Evolutionary conservation across 1,140 invertebrate genomes (phyloP).

Genomic region (Octopus sinensis): DNA sequence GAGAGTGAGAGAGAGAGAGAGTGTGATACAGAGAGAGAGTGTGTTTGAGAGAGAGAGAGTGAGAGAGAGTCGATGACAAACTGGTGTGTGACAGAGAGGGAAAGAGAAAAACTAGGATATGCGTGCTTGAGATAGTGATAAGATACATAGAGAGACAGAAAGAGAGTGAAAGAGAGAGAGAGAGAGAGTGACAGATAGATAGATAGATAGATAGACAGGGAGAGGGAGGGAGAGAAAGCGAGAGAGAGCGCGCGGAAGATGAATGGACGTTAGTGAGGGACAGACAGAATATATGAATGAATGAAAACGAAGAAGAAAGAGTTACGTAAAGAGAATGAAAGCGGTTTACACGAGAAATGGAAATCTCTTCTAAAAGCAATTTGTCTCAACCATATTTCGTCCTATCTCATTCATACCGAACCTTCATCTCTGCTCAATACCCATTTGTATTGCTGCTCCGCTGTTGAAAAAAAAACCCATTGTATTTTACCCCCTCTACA

Average conservation of each 20-base stretch:
- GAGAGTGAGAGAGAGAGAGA: neutral
- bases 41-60: neutral
- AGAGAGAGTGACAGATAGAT: neutral
- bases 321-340: neutral
- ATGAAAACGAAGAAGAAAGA: neutral
- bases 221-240: neutral
- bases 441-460: too few species aligned
- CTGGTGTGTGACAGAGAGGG: neutral
- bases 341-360: too few species aligned
- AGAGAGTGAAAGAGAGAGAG: neutral
- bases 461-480: too few species aligned
- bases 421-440: too few species aligned
- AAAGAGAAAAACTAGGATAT: neutral
- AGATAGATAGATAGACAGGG: neutral
- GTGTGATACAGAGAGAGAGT: neutral
- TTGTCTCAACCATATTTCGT: too few species aligned
- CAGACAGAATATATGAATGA: neutral
- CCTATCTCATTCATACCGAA: too few species aligned
- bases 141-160: neutral
- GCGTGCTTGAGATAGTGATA: too few species aligned
- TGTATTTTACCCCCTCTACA: too few species aligned
- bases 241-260: neutral
- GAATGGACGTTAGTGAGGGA: too few species aligned
- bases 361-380: too few species aligned
- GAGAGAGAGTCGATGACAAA: neutral